Evolutionary conservation across 2,888 invertebrate species (phyloP).

Genomic region (Luffia ferchaultella): DNA sequence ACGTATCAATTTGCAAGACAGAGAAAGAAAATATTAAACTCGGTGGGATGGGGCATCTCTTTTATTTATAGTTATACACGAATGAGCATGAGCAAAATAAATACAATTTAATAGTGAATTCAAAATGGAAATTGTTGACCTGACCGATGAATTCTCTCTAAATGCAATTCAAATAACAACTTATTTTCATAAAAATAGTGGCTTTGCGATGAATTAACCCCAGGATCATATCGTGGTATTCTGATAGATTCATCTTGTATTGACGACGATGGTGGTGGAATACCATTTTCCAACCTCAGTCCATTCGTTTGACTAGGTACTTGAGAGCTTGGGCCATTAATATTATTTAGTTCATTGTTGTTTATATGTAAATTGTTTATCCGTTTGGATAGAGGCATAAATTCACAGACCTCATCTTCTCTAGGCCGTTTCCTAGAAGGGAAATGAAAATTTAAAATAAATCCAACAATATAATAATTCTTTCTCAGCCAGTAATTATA

Average conservation of each 20-base stretch:
- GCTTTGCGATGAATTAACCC: slow-evolving; percentile 78
- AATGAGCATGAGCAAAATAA: background rate
- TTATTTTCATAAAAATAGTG: slow-evolving; percentile 90
- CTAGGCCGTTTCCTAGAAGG: slow-evolving; percentile 78
- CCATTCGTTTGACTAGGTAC: slow-evolving; percentile 39
- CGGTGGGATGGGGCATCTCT: background rate
- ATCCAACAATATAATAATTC: background rate
- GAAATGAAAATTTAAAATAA: background rate
- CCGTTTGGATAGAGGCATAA: slow-evolving; percentile 88
- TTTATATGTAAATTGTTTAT: slow-evolving; percentile 90
- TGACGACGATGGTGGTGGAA: slow-evolving; percentile 36
- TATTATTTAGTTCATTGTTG: slow-evolving; percentile 44
- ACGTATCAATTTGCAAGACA: background rate
- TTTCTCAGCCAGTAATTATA: background rate
- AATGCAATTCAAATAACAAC: slow-evolving; percentile 83
- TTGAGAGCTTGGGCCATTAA: slow-evolving; percentile 27
- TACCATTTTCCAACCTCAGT: slow-evolving; percentile 33
- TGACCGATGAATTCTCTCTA: slow-evolving; percentile 78
- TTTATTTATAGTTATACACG: background rate
- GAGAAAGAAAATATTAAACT: slow-evolving; percentile 1
- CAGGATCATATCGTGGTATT: slow-evolving; percentile 74
- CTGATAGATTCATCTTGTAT: slow-evolving; percentile 27
- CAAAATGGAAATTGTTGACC: slow-evolving; percentile 56
- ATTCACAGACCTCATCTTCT: slow-evolving; percentile 80
- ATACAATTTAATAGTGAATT: background rate